Percentiles rank a stretch among this genome's conserved stretches.
Evolutionary conservation across 2,888 invertebrate genomes (phyloP).

Genomic region (Laothoe populi): DNA sequence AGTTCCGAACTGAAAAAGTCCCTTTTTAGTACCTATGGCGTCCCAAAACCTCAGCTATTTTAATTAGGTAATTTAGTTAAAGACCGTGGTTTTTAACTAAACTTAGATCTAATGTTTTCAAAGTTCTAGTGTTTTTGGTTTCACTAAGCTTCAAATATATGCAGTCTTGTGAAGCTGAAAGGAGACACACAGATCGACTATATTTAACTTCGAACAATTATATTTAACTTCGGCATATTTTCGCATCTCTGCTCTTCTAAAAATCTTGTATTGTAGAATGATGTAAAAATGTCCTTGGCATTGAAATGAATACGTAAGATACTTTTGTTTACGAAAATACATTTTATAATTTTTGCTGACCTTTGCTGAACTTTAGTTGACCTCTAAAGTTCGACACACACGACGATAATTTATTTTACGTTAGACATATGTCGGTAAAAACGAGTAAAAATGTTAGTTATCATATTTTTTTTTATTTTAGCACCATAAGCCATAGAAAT

Average conservation of each 20-base stretch:
- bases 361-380: no score
- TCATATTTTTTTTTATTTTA: background rate
- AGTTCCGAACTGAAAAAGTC: no score
- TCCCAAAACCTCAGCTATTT: background rate
- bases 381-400: no score
- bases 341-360: no score
- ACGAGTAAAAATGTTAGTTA: background rate
- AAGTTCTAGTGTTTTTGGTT: conserved; percentile 19
- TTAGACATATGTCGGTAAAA: background rate
- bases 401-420: no score
- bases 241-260: background rate
- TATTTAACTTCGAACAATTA: background rate
- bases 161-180: conserved; percentile 27
- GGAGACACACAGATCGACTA: conserved; percentile 20
- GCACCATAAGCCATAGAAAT: background rate
- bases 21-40: background rate
- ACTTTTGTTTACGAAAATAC: no score
- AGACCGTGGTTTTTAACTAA: background rate
- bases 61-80: background rate
- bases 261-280: no score
- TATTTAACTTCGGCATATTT: background rate
- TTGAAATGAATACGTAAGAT: no score
- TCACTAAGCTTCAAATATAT: conserved; percentile 20
- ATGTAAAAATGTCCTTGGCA: no score
- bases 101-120: no score